phyloP scores from a whole-genome alignment of 2,113 vertebrate species.

The Protomyctophum bolini region DNA sequence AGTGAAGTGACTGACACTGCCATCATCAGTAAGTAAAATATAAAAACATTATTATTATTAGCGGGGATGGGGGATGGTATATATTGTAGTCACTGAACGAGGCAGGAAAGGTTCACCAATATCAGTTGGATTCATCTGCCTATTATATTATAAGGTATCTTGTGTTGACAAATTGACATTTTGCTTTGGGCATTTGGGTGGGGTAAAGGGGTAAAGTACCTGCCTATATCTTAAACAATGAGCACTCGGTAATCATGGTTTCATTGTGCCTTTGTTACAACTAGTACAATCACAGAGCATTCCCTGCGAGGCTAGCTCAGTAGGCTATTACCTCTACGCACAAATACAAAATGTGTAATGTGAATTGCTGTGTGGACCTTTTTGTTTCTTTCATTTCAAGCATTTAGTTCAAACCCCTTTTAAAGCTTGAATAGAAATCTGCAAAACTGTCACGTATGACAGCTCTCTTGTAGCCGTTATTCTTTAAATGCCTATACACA shows the following conservation, averaged over 20 bases:
- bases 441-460: background rate
- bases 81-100: no score
- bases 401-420: conserved; percentile 56
- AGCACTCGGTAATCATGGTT: conserved; percentile 12
- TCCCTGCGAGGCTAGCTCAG: conserved; percentile 17
- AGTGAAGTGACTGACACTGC: background rate
- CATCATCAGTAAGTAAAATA: background rate
- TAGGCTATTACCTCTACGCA: background rate
- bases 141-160: no score
- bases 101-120: no score
- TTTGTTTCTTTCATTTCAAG: background rate
- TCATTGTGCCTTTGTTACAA: conserved; percentile 17
- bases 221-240: background rate
- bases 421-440: conserved; percentile 34
- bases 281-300: conserved; percentile 18
- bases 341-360: conserved; percentile 23
- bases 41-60: no score
- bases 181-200: no score
- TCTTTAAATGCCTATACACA: conserved; percentile 38
- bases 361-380: conserved; percentile 4
- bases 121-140: no score
- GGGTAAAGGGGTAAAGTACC: no score
- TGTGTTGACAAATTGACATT: no score
- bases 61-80: no score
- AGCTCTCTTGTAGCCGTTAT: conserved; percentile 26